A percentile compares a stretch with the other conserved stretches of the same genome.
Evolutionary conservation across 1,140 invertebrate genomes (phyloP).

Genomic region (Drosophila sturtevanti): DNA sequence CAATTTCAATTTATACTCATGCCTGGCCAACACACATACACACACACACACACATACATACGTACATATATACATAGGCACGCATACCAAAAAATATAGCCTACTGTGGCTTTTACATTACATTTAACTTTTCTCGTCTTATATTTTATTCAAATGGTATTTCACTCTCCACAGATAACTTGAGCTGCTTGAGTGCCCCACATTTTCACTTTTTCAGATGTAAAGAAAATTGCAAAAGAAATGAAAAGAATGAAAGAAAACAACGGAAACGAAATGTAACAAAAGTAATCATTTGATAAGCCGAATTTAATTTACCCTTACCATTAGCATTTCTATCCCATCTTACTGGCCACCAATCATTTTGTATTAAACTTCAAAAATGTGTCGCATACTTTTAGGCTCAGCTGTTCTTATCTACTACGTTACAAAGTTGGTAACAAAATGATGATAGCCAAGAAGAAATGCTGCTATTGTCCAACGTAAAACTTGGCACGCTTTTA

Average conservation of each 20-base stretch:
- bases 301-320: not conserved
- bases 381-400: not conserved
- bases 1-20: constrained; percentile 66
- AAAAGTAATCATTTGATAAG: not conserved
- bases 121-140: constrained; percentile 77
- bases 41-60: constrained; percentile 7
- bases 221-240: constrained; percentile 62
- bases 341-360: not conserved
- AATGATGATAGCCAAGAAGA: constrained; percentile 1
- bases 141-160: constrained; percentile 77
- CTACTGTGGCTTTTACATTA: constrained; percentile 72
- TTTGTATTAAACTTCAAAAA: not conserved
- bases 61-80: not conserved
- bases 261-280: not conserved
- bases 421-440: not conserved
- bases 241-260: constrained; percentile 33
- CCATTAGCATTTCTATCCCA: not conserved
- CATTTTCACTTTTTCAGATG: constrained; percentile 74
- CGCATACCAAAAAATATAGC: constrained; percentile 1
- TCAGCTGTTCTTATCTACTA: not conserved
- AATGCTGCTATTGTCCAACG: constrained; percentile 35
- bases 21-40: constrained; percentile 17
- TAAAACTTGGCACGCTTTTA: constrained; percentile 33
- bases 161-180: constrained; percentile 59
- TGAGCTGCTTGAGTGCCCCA: constrained; percentile 64